phyloP scores from a whole-genome alignment of 2,888 invertebrate species.

The Monoplex corrugatus region DNA sequence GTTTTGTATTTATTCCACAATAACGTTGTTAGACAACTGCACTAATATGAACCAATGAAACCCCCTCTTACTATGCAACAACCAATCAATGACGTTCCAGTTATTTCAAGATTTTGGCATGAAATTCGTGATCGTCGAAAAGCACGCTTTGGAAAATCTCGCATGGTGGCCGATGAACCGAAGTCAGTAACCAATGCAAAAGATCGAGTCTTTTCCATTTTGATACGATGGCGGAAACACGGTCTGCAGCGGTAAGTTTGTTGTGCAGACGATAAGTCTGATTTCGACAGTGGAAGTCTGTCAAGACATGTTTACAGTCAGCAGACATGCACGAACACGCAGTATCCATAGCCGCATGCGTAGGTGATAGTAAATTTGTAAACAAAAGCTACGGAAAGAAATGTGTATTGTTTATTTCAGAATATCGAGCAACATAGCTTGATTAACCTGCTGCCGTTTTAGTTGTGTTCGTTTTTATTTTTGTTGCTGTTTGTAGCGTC shows the following conservation, averaged over 20 bases:
- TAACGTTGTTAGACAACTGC: not conserved
- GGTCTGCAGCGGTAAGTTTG: conserved; percentile 41
- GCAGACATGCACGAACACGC: conserved; percentile 13
- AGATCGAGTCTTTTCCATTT: not conserved
- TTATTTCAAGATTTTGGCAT: conserved; percentile 42
- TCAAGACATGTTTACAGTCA: not conserved
- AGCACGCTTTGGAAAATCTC: not conserved
- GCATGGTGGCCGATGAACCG: conserved; percentile 24
- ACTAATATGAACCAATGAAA: conserved; percentile 31
- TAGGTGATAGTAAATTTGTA: too few species aligned
- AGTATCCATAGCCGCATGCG: too few species aligned
- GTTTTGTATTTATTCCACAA: too few species aligned
- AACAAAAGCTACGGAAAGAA: too few species aligned
- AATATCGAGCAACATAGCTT: too few species aligned
- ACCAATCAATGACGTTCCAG: conserved; percentile 36
- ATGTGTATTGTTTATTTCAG: too few species aligned
- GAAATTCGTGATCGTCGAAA: conserved; percentile 22
- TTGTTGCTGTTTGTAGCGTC: too few species aligned
- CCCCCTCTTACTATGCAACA: not conserved
- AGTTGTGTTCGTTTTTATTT: too few species aligned
- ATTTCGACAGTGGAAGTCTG: not conserved
- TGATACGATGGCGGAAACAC: conserved; percentile 47
- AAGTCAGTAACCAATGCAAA: conserved; percentile 25
- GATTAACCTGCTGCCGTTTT: too few species aligned
- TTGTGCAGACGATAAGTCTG: not conserved